These are phyloP conservation scores for Charina bottae DNA, from an alignment of 2,113 vertebrate genomes.

Conservation along the genomic window DNA sequence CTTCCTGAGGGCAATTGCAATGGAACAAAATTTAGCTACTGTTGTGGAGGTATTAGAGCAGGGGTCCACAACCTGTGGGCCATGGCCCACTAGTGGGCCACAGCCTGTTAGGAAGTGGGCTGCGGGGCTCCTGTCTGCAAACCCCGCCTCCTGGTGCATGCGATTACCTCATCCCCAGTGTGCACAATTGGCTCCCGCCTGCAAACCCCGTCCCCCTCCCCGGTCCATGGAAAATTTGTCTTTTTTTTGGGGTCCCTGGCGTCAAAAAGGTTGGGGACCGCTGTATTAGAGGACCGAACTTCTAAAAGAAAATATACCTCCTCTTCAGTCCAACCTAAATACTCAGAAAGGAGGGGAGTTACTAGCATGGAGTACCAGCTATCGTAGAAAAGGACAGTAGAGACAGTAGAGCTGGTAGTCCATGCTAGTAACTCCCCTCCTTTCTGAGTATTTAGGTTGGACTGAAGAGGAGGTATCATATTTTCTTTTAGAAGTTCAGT, in stretches of 20 bases:
- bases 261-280: too few relatives aligned
- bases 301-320: neutral
- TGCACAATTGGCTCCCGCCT: too few relatives aligned
- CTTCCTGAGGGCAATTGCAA: neutral
- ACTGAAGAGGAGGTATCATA: neutral
- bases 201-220: too few relatives aligned
- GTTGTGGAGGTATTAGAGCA: neutral
- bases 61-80: too few relatives aligned
- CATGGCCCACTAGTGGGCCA: too few relatives aligned
- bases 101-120: too few relatives aligned
- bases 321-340: neutral
- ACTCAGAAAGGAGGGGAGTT: neutral
- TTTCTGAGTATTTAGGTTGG: neutral
- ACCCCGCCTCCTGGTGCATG: too few relatives aligned
- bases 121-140: too few relatives aligned
- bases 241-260: too few relatives aligned
- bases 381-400: neutral
- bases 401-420: neutral
- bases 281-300: neutral
- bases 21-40: neutral
- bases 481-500: neutral
- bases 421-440: neutral
- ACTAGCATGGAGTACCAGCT: neutral
- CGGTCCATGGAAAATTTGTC: too few relatives aligned
- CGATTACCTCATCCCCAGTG: too few relatives aligned